A percentile compares a stretch with the other conserved stretches of the same genome.
These are phyloP conservation scores for Microctonus brassicae DNA, from an alignment of 2,888 invertebrate species.

Conservation along the genomic window DNA sequence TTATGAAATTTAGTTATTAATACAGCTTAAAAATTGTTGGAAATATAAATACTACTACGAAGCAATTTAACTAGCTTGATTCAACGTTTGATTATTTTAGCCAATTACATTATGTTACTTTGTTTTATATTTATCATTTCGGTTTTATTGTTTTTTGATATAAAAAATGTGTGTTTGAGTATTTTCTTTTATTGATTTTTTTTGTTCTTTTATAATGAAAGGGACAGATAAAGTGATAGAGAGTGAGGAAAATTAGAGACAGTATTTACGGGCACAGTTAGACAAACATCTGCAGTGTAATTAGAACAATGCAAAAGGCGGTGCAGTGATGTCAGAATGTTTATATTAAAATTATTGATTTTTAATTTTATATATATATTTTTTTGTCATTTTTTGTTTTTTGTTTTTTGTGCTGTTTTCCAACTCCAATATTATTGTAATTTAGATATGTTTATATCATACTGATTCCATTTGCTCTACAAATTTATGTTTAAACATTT, in stretches of 20 bases:
- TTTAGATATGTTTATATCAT: background rate
- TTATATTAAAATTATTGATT: background rate
- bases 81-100: background rate
- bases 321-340: conserved; percentile 61
- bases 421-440: conserved; percentile 33
- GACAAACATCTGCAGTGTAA: conserved; percentile 49
- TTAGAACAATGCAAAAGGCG: conserved; percentile 56
- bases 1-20: background rate
- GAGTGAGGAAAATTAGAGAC: conserved; percentile 10
- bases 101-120: background rate
- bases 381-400: background rate
- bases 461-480: conserved; percentile 35
- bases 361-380: background rate
- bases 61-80: background rate
- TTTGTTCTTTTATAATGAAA: no score
- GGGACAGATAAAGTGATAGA: background rate
- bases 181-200: background rate
- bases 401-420: conserved; percentile 41
- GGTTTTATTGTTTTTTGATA: background rate
- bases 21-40: background rate
- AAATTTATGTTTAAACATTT: conserved; percentile 33
- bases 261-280: conserved; percentile 51
- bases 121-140: background rate
- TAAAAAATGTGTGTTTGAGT: background rate
- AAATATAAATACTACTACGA: background rate